These are phyloP conservation scores for Nasalis larvatus DNA, from an alignment of 2,113 vertebrate species.

Conservation along the genomic window DNA sequence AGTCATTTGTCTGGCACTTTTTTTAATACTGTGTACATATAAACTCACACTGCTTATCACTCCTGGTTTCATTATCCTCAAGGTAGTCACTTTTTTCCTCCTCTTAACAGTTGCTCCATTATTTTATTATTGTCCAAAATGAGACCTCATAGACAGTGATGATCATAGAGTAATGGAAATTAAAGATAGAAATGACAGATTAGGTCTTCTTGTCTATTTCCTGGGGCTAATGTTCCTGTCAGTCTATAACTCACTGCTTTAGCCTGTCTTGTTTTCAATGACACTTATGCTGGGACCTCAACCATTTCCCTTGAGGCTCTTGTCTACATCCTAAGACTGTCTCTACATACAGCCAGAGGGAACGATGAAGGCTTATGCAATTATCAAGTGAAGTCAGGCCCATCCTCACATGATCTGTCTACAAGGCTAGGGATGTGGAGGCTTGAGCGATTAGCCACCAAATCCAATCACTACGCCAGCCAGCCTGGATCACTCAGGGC, in stretches of 20 bases:
- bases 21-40: constrained; percentile 10
- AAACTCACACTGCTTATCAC: constrained; percentile 52
- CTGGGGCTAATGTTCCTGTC: constrained; percentile 73
- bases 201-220: constrained; percentile 74
- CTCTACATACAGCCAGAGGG: constrained; percentile 51
- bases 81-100: neutral
- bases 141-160: constrained; percentile 65
- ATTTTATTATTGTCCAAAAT: constrained; percentile 77
- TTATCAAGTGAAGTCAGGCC: constrained; percentile 38
- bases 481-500: constrained; percentile 17
- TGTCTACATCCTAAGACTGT: constrained; percentile 61
- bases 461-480: constrained; percentile 42
- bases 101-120: constrained; percentile 53
- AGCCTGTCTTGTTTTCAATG: constrained; percentile 55
- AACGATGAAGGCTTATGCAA: neutral
- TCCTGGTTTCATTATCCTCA: constrained; percentile 52
- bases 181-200: constrained; percentile 78
- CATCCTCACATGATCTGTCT: constrained; percentile 9
- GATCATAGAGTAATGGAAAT: constrained; percentile 79
- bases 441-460: constrained; percentile 49
- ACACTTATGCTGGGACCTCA: constrained; percentile 23
- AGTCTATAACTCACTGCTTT: constrained; percentile 35
- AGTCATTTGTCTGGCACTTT: constrained; percentile 35
- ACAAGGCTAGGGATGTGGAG: neutral
- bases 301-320: constrained; percentile 31